These are phyloP conservation scores for Papilio xuthus DNA, from an alignment of 1,140 invertebrate species.

Conservation along the genomic window DNA sequence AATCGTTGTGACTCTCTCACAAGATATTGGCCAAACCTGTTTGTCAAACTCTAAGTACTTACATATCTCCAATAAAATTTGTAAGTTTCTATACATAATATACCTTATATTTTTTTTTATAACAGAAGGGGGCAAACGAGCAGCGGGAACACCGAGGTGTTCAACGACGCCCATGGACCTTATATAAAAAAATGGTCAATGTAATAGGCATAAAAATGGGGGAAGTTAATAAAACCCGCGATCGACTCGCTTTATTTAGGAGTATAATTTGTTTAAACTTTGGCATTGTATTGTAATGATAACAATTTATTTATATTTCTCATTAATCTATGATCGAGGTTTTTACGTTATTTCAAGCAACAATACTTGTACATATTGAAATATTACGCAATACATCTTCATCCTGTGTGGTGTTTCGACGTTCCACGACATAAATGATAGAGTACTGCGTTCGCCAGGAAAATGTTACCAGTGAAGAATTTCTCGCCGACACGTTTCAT, in stretches of 20 bases:
- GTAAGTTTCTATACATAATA: no score
- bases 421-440: constrained; percentile 16
- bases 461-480: neutral
- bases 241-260: neutral
- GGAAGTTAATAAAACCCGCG: no score
- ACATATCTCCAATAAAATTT: no score
- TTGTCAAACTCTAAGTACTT: no score
- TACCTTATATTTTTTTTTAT: no score
- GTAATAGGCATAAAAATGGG: no score
- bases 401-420: constrained; percentile 3
- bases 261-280: neutral
- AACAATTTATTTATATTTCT: neutral
- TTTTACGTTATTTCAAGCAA: constrained; percentile 12
- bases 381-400: constrained; percentile 5
- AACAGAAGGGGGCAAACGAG: no score
- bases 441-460: neutral
- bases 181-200: no score
- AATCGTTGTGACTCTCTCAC: no score
- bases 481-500: neutral
- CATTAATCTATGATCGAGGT: neutral
- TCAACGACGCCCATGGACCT: no score
- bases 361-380: neutral
- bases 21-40: no score
- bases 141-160: no score
- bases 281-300: neutral